Evolutionary conservation across 2,888 invertebrate species (phyloP).

Genomic region (Cryptocephalus moraei): DNA sequence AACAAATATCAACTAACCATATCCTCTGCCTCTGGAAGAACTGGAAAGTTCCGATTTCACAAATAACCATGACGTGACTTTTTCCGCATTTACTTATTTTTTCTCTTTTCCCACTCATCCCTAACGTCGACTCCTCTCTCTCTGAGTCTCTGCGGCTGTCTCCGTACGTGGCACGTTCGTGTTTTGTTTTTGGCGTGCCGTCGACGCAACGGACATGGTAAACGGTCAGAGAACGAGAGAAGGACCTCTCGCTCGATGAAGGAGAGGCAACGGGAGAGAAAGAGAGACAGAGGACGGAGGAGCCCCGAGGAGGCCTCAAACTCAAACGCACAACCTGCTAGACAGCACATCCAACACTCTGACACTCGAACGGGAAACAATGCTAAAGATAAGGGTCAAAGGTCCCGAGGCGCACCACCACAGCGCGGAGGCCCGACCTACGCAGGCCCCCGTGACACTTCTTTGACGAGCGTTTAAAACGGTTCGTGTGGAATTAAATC

Average conservation of each 20-base stretch:
- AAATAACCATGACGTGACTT: no score
- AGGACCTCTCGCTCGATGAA: no score
- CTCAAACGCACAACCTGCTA: slow-evolving; percentile 14
- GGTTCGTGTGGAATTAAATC: not conserved
- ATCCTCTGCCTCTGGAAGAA: no score
- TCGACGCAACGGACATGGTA: slow-evolving; percentile 13
- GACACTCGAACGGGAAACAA: slow-evolving; percentile 20
- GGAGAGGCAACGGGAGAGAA: no score
- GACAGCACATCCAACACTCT: slow-evolving; percentile 21
- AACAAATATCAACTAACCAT: no score
- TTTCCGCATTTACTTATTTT: no score
- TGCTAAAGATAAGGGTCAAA: slow-evolving; percentile 21
- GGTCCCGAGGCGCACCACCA: slow-evolving; percentile 8
- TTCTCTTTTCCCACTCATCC: no score
- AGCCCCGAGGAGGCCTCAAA: slow-evolving; percentile 14
- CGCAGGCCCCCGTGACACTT: no score
- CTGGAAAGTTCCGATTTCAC: no score
- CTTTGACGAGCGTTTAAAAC: no score
- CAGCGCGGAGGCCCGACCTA: no score
- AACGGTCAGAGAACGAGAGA: slow-evolving; percentile 8
- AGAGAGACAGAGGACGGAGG: not conserved
- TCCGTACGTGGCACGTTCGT: slow-evolving; percentile 3
- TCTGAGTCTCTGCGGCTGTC: not conserved
- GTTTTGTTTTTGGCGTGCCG: slow-evolving; percentile 16
- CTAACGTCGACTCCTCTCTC: no score